phyloP scores from a whole-genome alignment of 2,797 vertebrate genomes.

The Cirrhinus molitorella region DNA sequence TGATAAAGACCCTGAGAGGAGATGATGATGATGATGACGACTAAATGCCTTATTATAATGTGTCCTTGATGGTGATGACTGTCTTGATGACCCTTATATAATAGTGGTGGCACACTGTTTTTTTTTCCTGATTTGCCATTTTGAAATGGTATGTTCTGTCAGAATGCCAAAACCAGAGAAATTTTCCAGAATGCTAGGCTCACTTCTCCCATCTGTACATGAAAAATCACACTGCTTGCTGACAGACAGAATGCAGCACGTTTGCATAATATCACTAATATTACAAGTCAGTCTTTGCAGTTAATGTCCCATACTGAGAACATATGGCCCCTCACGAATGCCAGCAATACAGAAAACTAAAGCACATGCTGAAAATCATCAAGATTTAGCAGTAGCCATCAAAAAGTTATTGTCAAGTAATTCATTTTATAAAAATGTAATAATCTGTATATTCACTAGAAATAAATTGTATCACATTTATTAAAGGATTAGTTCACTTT shows the following conservation, averaged over 20 bases:
- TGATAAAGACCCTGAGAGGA: slow-evolving; percentile 65
- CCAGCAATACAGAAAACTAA: background rate
- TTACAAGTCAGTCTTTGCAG: slow-evolving; percentile 12
- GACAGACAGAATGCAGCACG: slow-evolving; percentile 40
- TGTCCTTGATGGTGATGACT: slow-evolving; percentile 83
- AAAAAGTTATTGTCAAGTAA: background rate
- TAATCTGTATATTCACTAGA: background rate
- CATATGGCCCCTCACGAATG: background rate
- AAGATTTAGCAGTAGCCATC: background rate
- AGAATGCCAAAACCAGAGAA: slow-evolving; percentile 69
- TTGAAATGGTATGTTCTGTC: slow-evolving; percentile 71
- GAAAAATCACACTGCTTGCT: slow-evolving; percentile 18
- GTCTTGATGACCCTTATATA: slow-evolving; percentile 82
- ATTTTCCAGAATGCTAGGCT: slow-evolving; percentile 47
- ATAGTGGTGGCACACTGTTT: slow-evolving; percentile 74
- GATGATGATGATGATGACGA: slow-evolving; percentile 82
- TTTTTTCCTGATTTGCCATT: slow-evolving; percentile 68
- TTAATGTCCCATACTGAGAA: background rate
- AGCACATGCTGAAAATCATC: slow-evolving; percentile 1
- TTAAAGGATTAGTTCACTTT: too few relatives aligned
- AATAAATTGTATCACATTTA: too few relatives aligned
- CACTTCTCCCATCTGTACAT: slow-evolving; percentile 58
- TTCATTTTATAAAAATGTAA: background rate
- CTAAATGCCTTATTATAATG: slow-evolving; percentile 81
- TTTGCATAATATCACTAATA: slow-evolving; percentile 7